These are phyloP conservation scores for Acrocephalus kingi DNA, from an alignment of 2,113 vertebrate genomes.

Conservation along the genomic window DNA sequence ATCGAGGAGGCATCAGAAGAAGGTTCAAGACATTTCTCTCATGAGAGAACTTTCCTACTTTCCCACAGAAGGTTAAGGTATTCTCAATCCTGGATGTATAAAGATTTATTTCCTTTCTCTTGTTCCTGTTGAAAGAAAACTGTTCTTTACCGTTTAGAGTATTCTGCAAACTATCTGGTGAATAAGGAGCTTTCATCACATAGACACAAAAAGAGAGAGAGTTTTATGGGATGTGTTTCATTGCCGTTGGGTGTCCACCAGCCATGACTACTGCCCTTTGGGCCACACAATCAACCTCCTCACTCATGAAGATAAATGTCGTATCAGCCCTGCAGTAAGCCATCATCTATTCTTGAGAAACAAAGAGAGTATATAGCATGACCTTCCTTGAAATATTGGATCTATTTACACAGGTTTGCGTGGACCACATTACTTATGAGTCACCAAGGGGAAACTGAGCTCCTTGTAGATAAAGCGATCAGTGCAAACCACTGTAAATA, in stretches of 20 bases:
- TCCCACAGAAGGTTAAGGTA: not conserved
- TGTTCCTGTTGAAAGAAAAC: constrained; percentile 18
- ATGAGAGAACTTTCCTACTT: not conserved
- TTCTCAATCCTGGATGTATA: not conserved
- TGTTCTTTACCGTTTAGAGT: not conserved
- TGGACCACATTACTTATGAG: constrained; percentile 80
- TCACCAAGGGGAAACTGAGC: constrained; percentile 74
- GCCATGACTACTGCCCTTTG: constrained; percentile 60
- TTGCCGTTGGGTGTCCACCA: constrained; percentile 51
- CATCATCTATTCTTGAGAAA: constrained; percentile 76
- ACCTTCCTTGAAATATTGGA: constrained; percentile 81
- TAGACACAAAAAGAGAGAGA: constrained; percentile 36
- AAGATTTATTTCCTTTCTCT: constrained; percentile 29
- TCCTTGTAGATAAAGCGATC: constrained; percentile 77
- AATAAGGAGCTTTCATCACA: constrained; percentile 30
- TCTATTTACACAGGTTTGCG: constrained; percentile 76
- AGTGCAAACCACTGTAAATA: too few species aligned
- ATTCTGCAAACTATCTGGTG: constrained; percentile 27
- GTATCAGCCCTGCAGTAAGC: constrained; percentile 63
- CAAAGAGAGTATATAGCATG: constrained; percentile 74
- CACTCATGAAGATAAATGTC: constrained; percentile 75
- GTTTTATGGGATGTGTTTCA: constrained; percentile 38
- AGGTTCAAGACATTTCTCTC: not conserved
- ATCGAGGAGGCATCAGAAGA: not conserved
- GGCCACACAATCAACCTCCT: constrained; percentile 66